phyloP scores from a whole-genome alignment of 64 coral and sea anemone genomes.

The Orbicella faveolata region DNA sequence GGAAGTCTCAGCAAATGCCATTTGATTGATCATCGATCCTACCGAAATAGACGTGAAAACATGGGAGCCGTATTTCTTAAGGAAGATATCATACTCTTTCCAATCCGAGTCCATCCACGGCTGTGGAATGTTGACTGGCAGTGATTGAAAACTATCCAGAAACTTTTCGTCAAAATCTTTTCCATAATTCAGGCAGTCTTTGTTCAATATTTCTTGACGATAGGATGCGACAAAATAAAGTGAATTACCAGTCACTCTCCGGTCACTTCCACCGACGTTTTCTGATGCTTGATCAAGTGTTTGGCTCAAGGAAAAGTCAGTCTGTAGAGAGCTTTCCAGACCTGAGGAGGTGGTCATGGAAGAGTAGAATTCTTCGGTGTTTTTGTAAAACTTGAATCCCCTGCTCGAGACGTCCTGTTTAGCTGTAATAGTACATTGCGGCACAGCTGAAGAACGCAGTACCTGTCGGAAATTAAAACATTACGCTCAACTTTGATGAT shows the following conservation, averaged over 20 bases:
- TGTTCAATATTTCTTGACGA: neutral
- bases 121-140: neutral
- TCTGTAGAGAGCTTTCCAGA: neutral
- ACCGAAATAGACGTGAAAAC: neutral
- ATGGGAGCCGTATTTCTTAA: conserved; percentile 38
- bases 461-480: too few species aligned
- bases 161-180: neutral
- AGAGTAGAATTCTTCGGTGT: conserved; percentile 20
- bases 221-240: neutral
- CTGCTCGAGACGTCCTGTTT: too few species aligned
- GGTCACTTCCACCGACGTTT: neutral
- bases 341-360: neutral
- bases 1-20: conserved; percentile 22
- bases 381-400: too few species aligned
- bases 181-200: neutral
- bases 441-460: too few species aligned
- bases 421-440: too few species aligned
- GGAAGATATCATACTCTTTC: conserved; percentile 12
- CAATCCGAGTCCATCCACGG: neutral
- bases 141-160: neutral
- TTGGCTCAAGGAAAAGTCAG: neutral
- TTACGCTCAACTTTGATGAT: too few species aligned
- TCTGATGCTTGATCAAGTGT: neutral
- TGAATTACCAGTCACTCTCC: neutral
- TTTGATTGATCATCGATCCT: conserved; percentile 27